Conservation (phyloP, 2,113 vertebrate genomes). For the Motacilla alba region DNA sequence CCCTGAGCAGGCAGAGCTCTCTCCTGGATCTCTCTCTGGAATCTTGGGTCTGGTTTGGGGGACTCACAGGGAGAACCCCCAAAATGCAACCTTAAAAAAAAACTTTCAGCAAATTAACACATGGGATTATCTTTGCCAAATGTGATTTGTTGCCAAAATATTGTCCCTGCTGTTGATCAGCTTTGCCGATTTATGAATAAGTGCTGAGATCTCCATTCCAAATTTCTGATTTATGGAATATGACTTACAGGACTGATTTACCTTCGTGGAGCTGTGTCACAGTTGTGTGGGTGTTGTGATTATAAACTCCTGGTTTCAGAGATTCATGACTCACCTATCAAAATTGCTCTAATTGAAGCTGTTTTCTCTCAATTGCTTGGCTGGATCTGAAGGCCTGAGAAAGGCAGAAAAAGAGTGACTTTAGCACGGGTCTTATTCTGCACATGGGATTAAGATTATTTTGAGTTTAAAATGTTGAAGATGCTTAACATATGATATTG, state of each 20-base stretch:
- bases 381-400: not conserved
- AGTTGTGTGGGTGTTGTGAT: not conserved
- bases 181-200: conserved; percentile 22
- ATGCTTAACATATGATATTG: not conserved
- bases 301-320: conserved; percentile 2
- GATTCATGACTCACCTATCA: not conserved
- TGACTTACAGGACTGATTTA: conserved; percentile 17
- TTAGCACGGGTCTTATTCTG: not conserved
- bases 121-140: not conserved
- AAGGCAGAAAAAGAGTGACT: not conserved
- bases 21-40: not conserved
- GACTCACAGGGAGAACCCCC: not conserved
- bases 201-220: conserved; percentile 7
- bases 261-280: not conserved
- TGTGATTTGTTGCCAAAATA: conserved; percentile 30
- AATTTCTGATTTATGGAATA: conserved; percentile 28
- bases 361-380: not conserved
- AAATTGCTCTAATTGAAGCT: conserved; percentile 2
- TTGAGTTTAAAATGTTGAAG: not conserved
- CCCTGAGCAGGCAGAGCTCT: not conserved
- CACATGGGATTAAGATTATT: not conserved
- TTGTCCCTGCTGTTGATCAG: conserved; percentile 3
- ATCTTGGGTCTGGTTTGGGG: not conserved
- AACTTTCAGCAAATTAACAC: not conserved
- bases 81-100: not conserved